Evolutionary conservation across 2,888 invertebrate genomes (phyloP).

Genomic region (Orthosia gracilis): DNA sequence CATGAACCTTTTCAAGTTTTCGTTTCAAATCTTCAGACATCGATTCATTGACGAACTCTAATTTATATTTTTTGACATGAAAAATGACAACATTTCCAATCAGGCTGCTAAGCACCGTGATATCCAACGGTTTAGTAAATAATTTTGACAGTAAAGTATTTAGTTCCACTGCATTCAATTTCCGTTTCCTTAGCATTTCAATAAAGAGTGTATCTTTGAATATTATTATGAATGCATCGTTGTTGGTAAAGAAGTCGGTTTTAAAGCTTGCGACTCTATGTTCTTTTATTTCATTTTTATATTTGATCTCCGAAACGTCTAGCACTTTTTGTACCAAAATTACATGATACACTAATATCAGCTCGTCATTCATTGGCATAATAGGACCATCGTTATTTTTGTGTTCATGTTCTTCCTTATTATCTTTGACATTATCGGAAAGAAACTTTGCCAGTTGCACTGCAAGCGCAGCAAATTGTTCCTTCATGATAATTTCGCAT

Average conservation of each 20-base stretch:
- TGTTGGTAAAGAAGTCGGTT: slow-evolving; percentile 31
- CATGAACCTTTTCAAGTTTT: slow-evolving; percentile 27
- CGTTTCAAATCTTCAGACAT: slow-evolving; percentile 8
- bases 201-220: slow-evolving; percentile 36
- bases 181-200: slow-evolving; percentile 33
- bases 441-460: slow-evolving; percentile 35
- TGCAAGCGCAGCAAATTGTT: slow-evolving; percentile 45
- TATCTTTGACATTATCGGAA: slow-evolving; percentile 1
- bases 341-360: slow-evolving; percentile 44
- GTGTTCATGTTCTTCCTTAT: neutral
- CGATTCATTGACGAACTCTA: slow-evolving; percentile 33
- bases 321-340: slow-evolving; percentile 48
- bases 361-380: slow-evolving; percentile 48
- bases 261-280: slow-evolving; percentile 40
- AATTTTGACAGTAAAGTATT: slow-evolving; percentile 8
- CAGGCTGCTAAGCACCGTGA: slow-evolving; percentile 27
- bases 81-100: slow-evolving; percentile 36
- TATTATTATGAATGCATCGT: slow-evolving; percentile 33
- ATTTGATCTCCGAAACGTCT: slow-evolving; percentile 31
- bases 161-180: neutral
- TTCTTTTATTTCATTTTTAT: slow-evolving; percentile 15
- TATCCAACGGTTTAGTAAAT: slow-evolving; percentile 15
- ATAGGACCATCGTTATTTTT: neutral
- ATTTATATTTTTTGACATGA: slow-evolving; percentile 21
- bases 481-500: slow-evolving; percentile 34